Base-by-base conservation (phyloP, 1,140 invertebrate genomes). In the Yoshiicerus persimilis region DNA sequence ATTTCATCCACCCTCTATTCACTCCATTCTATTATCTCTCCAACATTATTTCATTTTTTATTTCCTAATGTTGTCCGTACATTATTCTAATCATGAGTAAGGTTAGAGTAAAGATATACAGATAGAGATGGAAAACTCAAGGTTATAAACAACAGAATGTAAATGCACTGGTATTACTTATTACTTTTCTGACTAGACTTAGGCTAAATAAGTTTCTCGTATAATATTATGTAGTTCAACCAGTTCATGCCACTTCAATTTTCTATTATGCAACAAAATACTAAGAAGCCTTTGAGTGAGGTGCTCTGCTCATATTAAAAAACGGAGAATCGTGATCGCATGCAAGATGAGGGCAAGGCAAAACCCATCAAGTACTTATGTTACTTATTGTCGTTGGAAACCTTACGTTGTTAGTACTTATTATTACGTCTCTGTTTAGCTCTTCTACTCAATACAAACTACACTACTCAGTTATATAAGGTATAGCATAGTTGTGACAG, bases 321-420 rank as follows among this genome's bases (percentile, higher is more conserved):
- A 80, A 36, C 38, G 16, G 30, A 36, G 75, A 34, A 36, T 80
- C 20, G 75, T 80, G 75, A 80, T 80, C 75, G 75, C 75, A 80
- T 80, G 75, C 34, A n/a, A 80, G 75, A 80, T 80, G 34, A 38
- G 75, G 75, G 75, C 75, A 80, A 80, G 75, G 75, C 75, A 36
- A 80, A 70, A 80, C 75, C 75, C 75, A 80, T 80, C 75, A 80
- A 80, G 75, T 80, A 38, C 75, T 80, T 80, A 80, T 38, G 75
- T 80, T 80, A 80, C 32, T 38, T 80, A 80, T 36, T 36, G 75
- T 36, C 34, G 75, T 23, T 80, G 75, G 75, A 80, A 80, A n/a
- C 75, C 75, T 36, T 80, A 80, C 75, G 32, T 36, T 34, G 4
- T 75, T 2, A 32, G 8, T 23, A 13, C 2, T 23, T 32, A 36